Evolutionary conservation across 2,888 invertebrate genomes (phyloP), one percentile per base, ranked within the genome.

Genomic region (Nephrotoma flavescens): DNA sequence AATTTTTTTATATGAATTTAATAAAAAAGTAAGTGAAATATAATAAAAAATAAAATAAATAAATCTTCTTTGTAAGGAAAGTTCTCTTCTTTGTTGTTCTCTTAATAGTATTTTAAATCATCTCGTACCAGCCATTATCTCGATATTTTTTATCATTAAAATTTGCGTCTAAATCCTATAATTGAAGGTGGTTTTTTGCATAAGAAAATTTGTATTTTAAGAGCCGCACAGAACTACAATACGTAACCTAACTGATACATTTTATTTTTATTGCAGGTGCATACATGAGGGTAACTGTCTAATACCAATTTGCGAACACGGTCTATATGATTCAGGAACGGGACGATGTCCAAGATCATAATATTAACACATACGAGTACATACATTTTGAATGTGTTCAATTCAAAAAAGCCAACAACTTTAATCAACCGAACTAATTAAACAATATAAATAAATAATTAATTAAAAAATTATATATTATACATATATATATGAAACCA

Each of bases 341-440:
- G 91, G 91, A n/a, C 90, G 91, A n/a, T 91, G 91, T 87, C 91
- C 91, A 9, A 41, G 42, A 15, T n/a, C 84, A 42, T 84, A 41
- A 42, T 15, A 84, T 15, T 42, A 41, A 5, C 11, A 41, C 83
- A 47, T 47, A 12, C n/a, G 31, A 31, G 15, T 52, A 15, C 15
- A 71, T 7, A 71, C 2, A 71, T 31, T 71, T 31, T 11, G 11
- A 71, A 71, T 19, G 31, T 71, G 31, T 9, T 12, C 71, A 31
- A 9, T 6, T 71, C 31, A n/a, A n/a, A n/a, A 31, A 71, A 71
- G 31, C 7, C 31, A 7, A 6, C 57, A 31, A 19, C 9, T 9
- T 71, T 11, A 71, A 71, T 4, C 11, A 71, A 31, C 31, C 31
- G 71, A 71, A 71, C 71, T 71, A 9, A 1, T 71, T 31, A 31